Evolutionary conservation across 1,140 invertebrate species (phyloP), one percentile per base, ranked within the genome.

Genomic region (Zeugodacus cucurbitae): DNA sequence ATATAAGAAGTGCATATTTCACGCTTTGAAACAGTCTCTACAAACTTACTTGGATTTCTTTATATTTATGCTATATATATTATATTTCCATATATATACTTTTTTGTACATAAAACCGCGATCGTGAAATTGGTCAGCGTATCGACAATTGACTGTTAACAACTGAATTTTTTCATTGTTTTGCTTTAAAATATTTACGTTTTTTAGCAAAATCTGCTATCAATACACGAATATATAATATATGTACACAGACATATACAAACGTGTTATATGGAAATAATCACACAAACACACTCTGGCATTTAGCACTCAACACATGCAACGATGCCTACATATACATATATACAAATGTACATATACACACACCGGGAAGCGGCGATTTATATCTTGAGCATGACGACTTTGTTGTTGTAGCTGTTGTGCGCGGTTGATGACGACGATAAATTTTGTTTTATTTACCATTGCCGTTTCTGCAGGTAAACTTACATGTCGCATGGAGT

Each of bases 371-470:
- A 70, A 14, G 70, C 70, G 41, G 41, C 74, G n/a, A 22, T 82
- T 48, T 82, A 54, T 74, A 41, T 34, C 41, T 14, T 74, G 20
- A n/a, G 70, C 20, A 74, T 74, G 70, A 48, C 26, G 26, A 32
- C 11, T 58, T 62, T 87, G 86, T 86, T 54, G 82, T 59, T 87
- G 57, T 86, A n/a, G 26, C 32, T 86, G 48, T 58, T 86, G 85
- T 57, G 26, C 57, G 22, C 29, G 22, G 48, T 64, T 87, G 86
- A 87, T 62, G 57, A 59, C 59, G 34, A 87, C 32, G 86, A 87
- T 87, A 64, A 59, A 64, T 87, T 87, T 58, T 87, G 74, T 82
- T 82, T 82, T 82, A 82, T 82, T 82, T 82, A 82, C 74, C 20
- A 82, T 26, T 57, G 44, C 29, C 54, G n/a, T 86, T 86, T 20